Percentiles rank a stretch among this genome's conserved stretches.
Conservation (phyloP, 1,140 invertebrate genomes). For the Dolichoris vasculosae region DNA sequence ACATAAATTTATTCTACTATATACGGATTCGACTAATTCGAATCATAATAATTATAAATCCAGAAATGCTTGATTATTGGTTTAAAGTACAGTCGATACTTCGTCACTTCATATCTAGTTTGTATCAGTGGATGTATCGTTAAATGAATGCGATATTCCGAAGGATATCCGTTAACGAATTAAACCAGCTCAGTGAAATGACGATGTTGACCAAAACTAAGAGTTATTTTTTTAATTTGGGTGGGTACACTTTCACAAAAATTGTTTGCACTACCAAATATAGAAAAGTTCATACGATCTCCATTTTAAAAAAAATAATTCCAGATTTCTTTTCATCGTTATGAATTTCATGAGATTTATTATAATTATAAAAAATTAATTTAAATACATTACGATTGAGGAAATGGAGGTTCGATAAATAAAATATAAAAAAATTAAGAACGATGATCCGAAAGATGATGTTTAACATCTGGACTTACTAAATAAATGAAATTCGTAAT, state of each 20-base stretch:
- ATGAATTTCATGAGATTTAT: slow-evolving; percentile 2
- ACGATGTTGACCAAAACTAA: slow-evolving; percentile 39
- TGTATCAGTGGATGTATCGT: no score
- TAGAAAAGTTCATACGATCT: slow-evolving; percentile 44
- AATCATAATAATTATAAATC: slow-evolving; percentile 37
- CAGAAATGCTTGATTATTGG: slow-evolving; percentile 35
- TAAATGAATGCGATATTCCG: no score
- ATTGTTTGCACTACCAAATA: slow-evolving; percentile 48
- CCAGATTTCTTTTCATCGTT: not conserved
- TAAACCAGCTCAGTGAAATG: slow-evolving; percentile 49
- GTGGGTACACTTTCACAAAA: slow-evolving; percentile 49
- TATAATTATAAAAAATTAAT: slow-evolving; percentile 1
- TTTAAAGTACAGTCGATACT: slow-evolving; percentile 27
- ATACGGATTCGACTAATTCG: slow-evolving; percentile 43
- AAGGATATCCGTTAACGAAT: not conserved
- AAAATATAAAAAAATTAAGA: slow-evolving; percentile 28
- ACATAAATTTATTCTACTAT: slow-evolving; percentile 3
- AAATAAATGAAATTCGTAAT: slow-evolving; percentile 56
- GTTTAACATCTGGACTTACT: slow-evolving; percentile 51
- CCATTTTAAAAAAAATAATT: slow-evolving; percentile 44
- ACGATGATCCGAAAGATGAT: slow-evolving; percentile 51
- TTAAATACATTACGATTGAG: slow-evolving; percentile 10
- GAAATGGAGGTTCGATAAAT: slow-evolving; percentile 46
- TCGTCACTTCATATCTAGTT: slow-evolving; percentile 46
- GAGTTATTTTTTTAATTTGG: slow-evolving; percentile 33